Evolutionary conservation across 2,797 vertebrate species (phyloP), one percentile per base, ranked within the genome.

Genomic region (Brachymystax lenok): DNA sequence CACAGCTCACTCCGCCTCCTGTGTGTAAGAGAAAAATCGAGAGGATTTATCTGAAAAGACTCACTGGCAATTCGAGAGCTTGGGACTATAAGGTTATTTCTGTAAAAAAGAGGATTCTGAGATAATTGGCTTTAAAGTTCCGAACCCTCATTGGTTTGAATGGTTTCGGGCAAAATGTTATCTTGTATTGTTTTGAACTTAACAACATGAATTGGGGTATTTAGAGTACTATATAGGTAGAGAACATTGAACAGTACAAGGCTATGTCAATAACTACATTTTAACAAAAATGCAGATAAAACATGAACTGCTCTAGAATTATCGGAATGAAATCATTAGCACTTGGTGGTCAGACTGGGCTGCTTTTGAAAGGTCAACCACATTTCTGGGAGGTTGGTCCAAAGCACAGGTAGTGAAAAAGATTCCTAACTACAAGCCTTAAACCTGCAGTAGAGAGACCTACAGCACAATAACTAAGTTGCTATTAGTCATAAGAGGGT

Each of bases 1-100:
- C 61, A 27, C 3, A 28, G 72, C 63, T 73, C 66, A 14, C 73
- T 73, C 82, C n/a, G 67, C 59, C 76, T 69, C 8, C 33, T 33
- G 56, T 35, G 28, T 2, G 35, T 66, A 59, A 68, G 59, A 30
- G 52, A 74, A 30, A 8, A 30, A 71, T 28, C n/a, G 50, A 50
- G 51, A 51, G 51, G 73, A 72, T 61, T 14, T 21, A 28, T 74
- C 61, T 51, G 46, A 74, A 56, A 74, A 24, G 4, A 40, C 73
- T 24, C 28, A 16, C 52, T 69, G 64, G 40, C 73, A 74, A 74
- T 19, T 30, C 28, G 16, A 46, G 40, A 12, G 10, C 40, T 46
- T 46, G 40, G 10, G 40, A 46, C 40, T 13, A 13, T 12, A 46
- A 46, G 40, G 40, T 46, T 46, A 0, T 46, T 13, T 46, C 40